Conservation (phyloP, 2,888 invertebrate genomes). For the Strigamia maritima region DNA sequence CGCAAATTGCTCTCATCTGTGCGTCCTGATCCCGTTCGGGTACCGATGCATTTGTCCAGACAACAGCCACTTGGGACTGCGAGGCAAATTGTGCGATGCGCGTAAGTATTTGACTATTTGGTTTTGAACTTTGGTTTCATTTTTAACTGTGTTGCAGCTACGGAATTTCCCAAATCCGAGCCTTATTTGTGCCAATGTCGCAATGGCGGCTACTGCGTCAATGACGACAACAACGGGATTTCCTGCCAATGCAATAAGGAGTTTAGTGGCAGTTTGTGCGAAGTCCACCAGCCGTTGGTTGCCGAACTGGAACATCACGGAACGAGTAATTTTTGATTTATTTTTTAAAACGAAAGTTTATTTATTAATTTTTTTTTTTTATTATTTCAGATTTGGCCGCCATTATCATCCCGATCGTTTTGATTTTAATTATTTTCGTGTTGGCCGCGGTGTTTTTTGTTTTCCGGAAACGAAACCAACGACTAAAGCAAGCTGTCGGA, state of each 20-base stretch:
- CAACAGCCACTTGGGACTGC: slow-evolving; percentile 53
- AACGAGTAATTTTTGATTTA: not conserved
- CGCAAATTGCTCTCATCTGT: slow-evolving; percentile 84
- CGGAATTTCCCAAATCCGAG: slow-evolving; percentile 68
- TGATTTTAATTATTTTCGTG: slow-evolving; percentile 67
- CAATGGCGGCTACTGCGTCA: slow-evolving; percentile 77
- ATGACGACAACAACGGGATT: slow-evolving; percentile 56
- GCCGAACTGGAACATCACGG: not conserved
- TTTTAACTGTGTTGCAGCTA: too few species aligned
- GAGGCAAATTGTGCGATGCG: slow-evolving; percentile 70
- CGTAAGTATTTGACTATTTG: slow-evolving; percentile 56
- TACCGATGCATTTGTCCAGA: slow-evolving; percentile 87
- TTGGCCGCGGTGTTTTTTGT: slow-evolving; percentile 78
- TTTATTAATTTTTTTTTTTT: slow-evolving; percentile 13
- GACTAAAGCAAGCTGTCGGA: slow-evolving; percentile 61
- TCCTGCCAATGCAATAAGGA: slow-evolving; percentile 70
- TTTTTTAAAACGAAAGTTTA: not conserved
- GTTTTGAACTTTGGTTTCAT: too few species aligned
- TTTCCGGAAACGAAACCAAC: slow-evolving; percentile 60
- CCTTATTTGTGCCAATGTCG: slow-evolving; percentile 79
- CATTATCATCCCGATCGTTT: slow-evolving; percentile 76
- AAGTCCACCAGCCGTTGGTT: slow-evolving; percentile 55
- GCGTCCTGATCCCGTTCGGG: slow-evolving; percentile 83
- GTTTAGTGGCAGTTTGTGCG: slow-evolving; percentile 70
- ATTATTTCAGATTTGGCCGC: slow-evolving; percentile 53